Evolutionary conservation across 2,888 invertebrate species (phyloP).

Genomic region (Neoascia interrupta): DNA sequence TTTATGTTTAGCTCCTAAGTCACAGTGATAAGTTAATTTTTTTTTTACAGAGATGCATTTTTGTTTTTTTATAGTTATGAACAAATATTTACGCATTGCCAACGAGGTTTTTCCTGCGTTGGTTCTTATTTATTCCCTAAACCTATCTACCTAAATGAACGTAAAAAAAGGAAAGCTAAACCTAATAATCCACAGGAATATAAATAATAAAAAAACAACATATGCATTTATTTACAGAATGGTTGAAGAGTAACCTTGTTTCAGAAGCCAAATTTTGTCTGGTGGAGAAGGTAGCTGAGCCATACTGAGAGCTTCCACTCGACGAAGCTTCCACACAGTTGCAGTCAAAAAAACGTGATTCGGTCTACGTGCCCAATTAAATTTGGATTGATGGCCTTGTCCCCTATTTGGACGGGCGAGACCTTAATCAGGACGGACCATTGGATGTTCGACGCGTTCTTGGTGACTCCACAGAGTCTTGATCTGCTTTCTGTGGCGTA

Average conservation of each 20-base stretch:
- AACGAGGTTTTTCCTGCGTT: slow-evolving; percentile 39
- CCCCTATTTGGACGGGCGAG: slow-evolving; percentile 33
- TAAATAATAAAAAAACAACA: slow-evolving; percentile 18
- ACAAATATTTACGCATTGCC: slow-evolving; percentile 22
- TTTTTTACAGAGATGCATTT: slow-evolving; percentile 48
- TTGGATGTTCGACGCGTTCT: slow-evolving; percentile 38
- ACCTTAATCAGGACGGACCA: slow-evolving; percentile 53
- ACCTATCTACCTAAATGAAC: slow-evolving; percentile 47
- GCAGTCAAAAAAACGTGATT: too few species aligned
- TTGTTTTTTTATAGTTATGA: slow-evolving; percentile 13
- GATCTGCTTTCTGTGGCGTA: slow-evolving; percentile 7
- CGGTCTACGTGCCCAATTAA: slow-evolving; percentile 5
- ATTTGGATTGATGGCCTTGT: slow-evolving; percentile 5
- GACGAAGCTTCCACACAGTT: too few species aligned
- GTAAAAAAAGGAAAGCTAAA: slow-evolving; percentile 19
- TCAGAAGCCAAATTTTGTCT: slow-evolving; percentile 12
- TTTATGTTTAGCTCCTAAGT: slow-evolving; percentile 46
- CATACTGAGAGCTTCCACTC: too few species aligned
- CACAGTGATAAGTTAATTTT: slow-evolving; percentile 48
- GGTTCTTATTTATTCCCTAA: slow-evolving; percentile 39
- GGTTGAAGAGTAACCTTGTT: slow-evolving; percentile 17
- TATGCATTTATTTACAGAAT: slow-evolving; percentile 44
- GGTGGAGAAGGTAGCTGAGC: slow-evolving; percentile 6
- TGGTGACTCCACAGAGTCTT: slow-evolving; percentile 17
- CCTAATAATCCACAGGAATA: slow-evolving; percentile 46